These are phyloP conservation scores for Dryobotodes eremita DNA, from an alignment of 2,888 invertebrate genomes.

Conservation along the genomic window DNA sequence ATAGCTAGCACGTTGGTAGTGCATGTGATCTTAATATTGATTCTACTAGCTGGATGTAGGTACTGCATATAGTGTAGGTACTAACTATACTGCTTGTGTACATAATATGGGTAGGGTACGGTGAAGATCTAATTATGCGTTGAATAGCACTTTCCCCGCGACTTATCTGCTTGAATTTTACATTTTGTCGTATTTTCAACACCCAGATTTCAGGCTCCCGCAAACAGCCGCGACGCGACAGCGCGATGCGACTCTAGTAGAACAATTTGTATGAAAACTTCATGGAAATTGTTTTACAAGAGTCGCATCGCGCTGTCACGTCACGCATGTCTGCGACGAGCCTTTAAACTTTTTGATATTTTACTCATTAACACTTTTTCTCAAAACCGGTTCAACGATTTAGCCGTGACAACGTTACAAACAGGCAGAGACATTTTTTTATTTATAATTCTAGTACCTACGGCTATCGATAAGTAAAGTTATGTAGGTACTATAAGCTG, in stretches of 20 bases:
- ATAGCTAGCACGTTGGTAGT: constrained; percentile 17
- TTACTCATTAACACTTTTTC: not conserved
- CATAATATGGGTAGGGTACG: too few relatives aligned
- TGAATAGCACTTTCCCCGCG: not conserved
- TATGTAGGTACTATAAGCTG: not conserved
- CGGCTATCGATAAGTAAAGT: not conserved
- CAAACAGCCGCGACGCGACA: too few relatives aligned
- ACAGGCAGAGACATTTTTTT: not conserved
- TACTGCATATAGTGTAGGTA: not conserved
- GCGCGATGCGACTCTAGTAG: too few relatives aligned
- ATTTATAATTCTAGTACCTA: not conserved
- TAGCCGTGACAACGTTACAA: not conserved
- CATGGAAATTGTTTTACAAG: too few relatives aligned
- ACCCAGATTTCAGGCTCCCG: too few relatives aligned
- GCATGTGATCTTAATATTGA: constrained; percentile 51
- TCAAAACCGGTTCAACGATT: not conserved
- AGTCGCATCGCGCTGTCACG: too few relatives aligned
- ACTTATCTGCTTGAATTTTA: not conserved
- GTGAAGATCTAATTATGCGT: not conserved
- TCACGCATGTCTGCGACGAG: too few relatives aligned
- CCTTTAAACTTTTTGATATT: not conserved
- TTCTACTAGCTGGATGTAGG: constrained; percentile 10
- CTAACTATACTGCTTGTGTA: not conserved
- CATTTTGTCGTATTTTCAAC: not conserved
- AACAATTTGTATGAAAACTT: too few relatives aligned